Conservation (phyloP, 2,113 vertebrate species). For the Campylomormyrus tamandua region DNA sequence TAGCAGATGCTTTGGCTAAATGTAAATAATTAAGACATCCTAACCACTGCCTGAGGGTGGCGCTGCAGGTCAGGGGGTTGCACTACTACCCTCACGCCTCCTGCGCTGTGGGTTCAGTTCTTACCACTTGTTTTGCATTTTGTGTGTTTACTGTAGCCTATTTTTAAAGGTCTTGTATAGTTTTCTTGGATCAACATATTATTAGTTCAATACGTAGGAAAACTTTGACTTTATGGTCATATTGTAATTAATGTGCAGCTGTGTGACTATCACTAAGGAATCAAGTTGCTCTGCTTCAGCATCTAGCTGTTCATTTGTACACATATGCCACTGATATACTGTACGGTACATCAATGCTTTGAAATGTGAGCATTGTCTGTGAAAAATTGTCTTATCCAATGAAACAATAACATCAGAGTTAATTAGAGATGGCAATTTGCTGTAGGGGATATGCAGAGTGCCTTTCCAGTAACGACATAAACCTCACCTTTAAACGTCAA, state of each 20-base stretch:
- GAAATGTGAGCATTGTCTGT: not conserved
- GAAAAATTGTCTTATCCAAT: not conserved
- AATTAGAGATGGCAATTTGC: not conserved
- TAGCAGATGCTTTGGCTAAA: not conserved
- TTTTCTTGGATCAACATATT: not conserved
- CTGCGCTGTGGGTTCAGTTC: not conserved
- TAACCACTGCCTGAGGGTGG: not conserved
- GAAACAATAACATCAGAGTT: not conserved
- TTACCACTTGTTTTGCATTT: not conserved
- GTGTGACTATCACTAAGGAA: not conserved
- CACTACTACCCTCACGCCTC: not conserved
- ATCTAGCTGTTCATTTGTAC: not conserved
- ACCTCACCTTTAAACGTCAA: not conserved
- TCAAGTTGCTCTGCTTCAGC: not conserved
- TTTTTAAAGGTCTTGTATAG: not conserved
- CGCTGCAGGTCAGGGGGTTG: not conserved
- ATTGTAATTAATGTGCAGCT: not conserved
- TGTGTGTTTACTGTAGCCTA: not conserved
- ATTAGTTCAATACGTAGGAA: not conserved
- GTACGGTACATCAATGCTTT: not conserved
- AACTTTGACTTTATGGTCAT: not conserved
- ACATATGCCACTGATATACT: not conserved
- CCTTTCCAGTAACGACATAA: not conserved
- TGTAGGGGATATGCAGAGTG: not conserved
- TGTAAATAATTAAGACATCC: not conserved